These are phyloP conservation scores for Aphrophora alni DNA, from an alignment of 2,888 invertebrate species.

Conservation along the genomic window DNA sequence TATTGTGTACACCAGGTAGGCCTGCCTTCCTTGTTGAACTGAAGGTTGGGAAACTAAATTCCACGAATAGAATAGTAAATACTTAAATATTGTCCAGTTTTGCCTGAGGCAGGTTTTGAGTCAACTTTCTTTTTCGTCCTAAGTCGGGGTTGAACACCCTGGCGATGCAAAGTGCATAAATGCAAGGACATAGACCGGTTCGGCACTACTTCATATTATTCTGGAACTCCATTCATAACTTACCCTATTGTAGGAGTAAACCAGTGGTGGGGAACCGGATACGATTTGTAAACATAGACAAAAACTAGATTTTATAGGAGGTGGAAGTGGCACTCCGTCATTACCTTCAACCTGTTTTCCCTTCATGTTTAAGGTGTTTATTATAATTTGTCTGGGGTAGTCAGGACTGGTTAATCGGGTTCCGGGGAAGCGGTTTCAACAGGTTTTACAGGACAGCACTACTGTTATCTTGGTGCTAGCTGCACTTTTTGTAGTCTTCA, in stretches of 20 bases:
- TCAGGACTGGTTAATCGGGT: constrained; percentile 7
- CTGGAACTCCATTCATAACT: background rate
- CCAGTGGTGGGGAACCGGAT: background rate
- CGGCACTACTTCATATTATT: background rate
- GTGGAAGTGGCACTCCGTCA: background rate
- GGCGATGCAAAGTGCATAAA: background rate
- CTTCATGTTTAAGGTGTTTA: background rate
- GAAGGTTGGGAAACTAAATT: background rate
- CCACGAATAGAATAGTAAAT: background rate
- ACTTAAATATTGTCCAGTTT: background rate
- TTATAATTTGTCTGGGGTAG: constrained; percentile 9
- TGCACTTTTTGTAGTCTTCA: background rate
- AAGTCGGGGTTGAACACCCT: background rate
- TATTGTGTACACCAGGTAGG: background rate
- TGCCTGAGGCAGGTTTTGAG: background rate
- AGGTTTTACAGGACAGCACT: constrained; percentile 25
- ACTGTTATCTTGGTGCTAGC: constrained; percentile 24
- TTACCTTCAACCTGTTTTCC: constrained; percentile 1
- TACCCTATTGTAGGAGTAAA: constrained; percentile 6
- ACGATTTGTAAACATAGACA: constrained; percentile 38
- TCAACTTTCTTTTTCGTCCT: background rate
- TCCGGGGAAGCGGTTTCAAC: constrained; percentile 12
- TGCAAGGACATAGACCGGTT: background rate
- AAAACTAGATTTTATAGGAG: constrained; percentile 38
- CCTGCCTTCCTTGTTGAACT: background rate